These are phyloP conservation scores for Typhlomys cinereus DNA, from an alignment of 2,113 vertebrate genomes.

Conservation along the genomic window DNA sequence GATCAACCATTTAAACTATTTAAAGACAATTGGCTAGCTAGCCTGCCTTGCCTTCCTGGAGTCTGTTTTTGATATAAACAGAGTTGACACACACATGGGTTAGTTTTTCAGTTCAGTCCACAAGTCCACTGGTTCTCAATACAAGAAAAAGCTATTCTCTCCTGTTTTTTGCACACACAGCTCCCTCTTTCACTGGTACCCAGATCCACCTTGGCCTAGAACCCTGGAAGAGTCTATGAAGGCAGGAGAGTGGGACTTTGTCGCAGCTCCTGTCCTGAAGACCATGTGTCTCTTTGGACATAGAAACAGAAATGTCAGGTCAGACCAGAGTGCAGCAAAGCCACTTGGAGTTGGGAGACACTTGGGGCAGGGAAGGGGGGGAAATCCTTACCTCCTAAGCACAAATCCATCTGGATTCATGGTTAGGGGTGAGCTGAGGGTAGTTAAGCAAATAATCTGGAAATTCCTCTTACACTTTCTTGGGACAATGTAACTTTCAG, in stretches of 20 bases:
- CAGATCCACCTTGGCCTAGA: not conserved
- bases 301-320: not conserved
- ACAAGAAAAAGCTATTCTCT: not conserved
- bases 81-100: conserved; percentile 36
- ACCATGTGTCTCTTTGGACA: not conserved
- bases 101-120: conserved; percentile 29
- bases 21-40: conserved; percentile 45
- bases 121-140: conserved; percentile 55
- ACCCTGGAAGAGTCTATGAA: not conserved
- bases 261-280: not conserved
- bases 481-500: not conserved
- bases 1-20: conserved; percentile 68
- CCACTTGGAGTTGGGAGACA: not conserved
- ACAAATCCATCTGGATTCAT: not conserved
- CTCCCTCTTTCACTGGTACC: rapidly evolving
- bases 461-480: not conserved
- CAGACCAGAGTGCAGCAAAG: not conserved
- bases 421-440: not conserved
- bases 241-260: not conserved
- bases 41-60: not conserved
- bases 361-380: too few relatives aligned
- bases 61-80: conserved; percentile 58
- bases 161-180: not conserved
- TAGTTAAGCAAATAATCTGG: not conserved
- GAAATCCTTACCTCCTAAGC: too few relatives aligned